These are phyloP conservation scores for Eucidaris tribuloides DNA, from an alignment of 35 echinoderm and acorn worm species.

Conservation along the genomic window DNA sequence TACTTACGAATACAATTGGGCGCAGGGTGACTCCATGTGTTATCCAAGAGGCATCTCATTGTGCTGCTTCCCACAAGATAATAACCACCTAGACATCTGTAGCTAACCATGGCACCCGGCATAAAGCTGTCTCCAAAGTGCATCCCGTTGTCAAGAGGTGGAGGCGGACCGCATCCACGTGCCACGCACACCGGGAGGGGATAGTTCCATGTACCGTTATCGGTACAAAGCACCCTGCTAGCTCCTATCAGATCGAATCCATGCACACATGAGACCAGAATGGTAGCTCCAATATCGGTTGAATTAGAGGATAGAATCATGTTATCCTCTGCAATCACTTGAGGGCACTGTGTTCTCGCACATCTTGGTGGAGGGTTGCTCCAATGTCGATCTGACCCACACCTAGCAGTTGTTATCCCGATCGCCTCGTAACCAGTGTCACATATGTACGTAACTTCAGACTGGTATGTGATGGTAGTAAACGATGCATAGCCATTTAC, in stretches of 20 bases:
- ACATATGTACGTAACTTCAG: constrained; percentile 39
- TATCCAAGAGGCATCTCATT: constrained; percentile 25
- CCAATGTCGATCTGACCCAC: constrained; percentile 38
- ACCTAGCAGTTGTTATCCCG: constrained; percentile 18
- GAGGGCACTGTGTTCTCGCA: neutral
- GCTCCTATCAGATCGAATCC: constrained; percentile 32
- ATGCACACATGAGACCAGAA: neutral
- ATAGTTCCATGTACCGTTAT: constrained; percentile 51
- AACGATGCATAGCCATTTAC: neutral
- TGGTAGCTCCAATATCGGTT: neutral
- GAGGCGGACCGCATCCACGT: constrained; percentile 42
- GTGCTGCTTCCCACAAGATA: constrained; percentile 14
- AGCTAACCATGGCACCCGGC: constrained; percentile 46
- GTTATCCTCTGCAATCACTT: neutral
- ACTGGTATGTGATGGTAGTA: neutral
- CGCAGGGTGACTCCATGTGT: constrained; percentile 38
- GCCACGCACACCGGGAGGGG: constrained; percentile 40
- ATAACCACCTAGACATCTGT: constrained; percentile 43
- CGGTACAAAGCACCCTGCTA: constrained; percentile 22
- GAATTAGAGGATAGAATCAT: neutral
- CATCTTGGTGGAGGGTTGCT: neutral
- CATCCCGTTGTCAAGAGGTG: constrained; percentile 39
- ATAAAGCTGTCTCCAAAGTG: constrained; percentile 36
- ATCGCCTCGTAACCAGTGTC: constrained; percentile 22
- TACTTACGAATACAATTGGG: constrained; percentile 53